Conservation (phyloP, 2,888 invertebrate species). For the Philaethria dido region DNA sequence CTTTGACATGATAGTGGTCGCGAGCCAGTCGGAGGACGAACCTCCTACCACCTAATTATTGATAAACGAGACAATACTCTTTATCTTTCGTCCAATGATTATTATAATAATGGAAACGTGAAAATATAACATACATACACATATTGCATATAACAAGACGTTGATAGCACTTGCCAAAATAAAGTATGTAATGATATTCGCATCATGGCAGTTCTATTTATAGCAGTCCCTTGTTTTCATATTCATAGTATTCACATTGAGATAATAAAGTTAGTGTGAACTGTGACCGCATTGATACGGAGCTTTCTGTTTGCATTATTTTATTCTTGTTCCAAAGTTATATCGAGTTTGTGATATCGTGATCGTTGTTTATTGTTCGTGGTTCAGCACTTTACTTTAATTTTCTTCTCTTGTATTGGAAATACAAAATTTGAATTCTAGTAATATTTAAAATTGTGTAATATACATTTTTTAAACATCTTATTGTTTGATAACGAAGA, state of each 20-base stretch:
- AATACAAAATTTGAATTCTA: not conserved
- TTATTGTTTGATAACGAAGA: not conserved
- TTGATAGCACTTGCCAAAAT: not conserved
- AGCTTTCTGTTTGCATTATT: constrained; percentile 22
- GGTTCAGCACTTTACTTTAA: constrained; percentile 7
- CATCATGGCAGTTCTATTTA: not conserved
- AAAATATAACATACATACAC: not conserved
- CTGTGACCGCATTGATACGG: constrained; percentile 24
- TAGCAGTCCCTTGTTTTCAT: constrained; percentile 11
- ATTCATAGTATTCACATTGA: constrained; percentile 22
- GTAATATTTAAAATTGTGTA: not conserved
- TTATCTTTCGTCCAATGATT: not conserved
- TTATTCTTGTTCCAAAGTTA: constrained; percentile 27
- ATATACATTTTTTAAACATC: not conserved
- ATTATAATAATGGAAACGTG: not conserved
- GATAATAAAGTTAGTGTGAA: constrained; percentile 26
- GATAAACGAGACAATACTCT: no score
- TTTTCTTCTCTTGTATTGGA: constrained; percentile 1
- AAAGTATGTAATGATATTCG: constrained; percentile 5
- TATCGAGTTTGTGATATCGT: constrained; percentile 18
- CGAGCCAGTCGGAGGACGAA: no score
- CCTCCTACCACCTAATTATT: no score
- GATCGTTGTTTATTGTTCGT: constrained; percentile 19
- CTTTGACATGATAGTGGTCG: no score
- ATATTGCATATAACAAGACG: not conserved